These are phyloP conservation scores for Montifringilla adamsi DNA, from an alignment of 2,113 vertebrate species.

Conservation along the genomic window DNA sequence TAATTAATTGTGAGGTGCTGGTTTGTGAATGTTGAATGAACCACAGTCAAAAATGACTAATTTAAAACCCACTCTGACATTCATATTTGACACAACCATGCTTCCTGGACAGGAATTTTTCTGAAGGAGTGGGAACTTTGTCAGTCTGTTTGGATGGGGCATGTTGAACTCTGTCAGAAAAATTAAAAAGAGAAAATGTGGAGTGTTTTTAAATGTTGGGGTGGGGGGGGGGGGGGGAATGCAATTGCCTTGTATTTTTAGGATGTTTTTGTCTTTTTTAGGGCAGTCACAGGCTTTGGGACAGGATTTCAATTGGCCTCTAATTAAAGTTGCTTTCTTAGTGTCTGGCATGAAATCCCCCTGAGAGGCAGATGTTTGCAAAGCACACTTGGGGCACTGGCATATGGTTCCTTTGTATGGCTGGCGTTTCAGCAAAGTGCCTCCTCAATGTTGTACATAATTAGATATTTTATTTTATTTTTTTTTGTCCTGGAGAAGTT, in stretches of 20 bases:
- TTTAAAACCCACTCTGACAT: not conserved
- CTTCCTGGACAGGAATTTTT: not conserved
- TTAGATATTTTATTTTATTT: slow-evolving; percentile 57
- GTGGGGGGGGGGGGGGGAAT: not conserved
- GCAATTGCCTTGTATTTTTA: not conserved
- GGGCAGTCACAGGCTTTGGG: not conserved
- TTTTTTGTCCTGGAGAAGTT: slow-evolving; percentile 1
- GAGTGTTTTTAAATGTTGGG: not conserved
- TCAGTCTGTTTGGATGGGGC: fast-evolving
- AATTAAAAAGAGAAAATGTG: not conserved
- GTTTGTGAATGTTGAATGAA: not conserved
- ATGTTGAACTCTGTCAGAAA: not conserved
- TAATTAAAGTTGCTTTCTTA: slow-evolving; percentile 68
- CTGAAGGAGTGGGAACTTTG: not conserved
- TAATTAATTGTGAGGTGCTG: not conserved
- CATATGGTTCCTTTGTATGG: slow-evolving; percentile 66
- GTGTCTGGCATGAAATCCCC: slow-evolving; percentile 60
- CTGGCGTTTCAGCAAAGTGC: slow-evolving; percentile 55
- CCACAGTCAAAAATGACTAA: not conserved
- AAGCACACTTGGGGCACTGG: slow-evolving; percentile 54
- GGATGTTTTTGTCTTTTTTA: not conserved
- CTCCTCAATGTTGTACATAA: slow-evolving; percentile 52
- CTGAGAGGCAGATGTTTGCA: slow-evolving; percentile 66
- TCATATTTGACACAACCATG: not conserved
- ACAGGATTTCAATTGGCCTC: slow-evolving; percentile 41